Evolutionary conservation across 2,888 invertebrate species (phyloP).

Genomic region (Thysanoteuthis rhombus): DNA sequence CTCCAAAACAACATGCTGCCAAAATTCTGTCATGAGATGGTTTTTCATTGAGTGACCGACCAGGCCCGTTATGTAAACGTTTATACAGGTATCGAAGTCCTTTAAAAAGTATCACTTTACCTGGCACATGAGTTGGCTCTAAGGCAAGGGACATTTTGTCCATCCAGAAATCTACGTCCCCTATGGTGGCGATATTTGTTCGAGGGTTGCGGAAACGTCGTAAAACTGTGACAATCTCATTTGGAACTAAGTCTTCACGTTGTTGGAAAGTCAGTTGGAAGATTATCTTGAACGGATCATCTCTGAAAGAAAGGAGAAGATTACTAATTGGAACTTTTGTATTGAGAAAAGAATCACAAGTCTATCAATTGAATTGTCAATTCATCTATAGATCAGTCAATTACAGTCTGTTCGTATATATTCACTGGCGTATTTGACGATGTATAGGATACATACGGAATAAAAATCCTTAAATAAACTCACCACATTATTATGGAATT

Average conservation of each 20-base stretch:
- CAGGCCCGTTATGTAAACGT: no score
- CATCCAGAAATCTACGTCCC: background rate
- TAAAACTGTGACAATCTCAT: background rate
- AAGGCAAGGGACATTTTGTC: background rate
- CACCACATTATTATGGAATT: no score
- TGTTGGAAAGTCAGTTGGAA: background rate
- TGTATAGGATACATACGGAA: no score
- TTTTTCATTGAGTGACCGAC: no score
- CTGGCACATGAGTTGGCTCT: background rate
- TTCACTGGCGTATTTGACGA: no score
- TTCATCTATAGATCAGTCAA: background rate
- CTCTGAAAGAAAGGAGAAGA: background rate
- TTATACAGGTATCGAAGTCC: background rate
- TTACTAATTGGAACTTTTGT: background rate
- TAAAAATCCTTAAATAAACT: no score
- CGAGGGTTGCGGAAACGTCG: background rate
- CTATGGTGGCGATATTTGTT: background rate
- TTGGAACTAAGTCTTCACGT: background rate
- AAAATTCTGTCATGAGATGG: no score
- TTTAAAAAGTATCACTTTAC: background rate
- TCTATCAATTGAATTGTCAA: background rate
- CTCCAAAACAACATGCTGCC: no score
- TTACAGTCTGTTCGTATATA: no score
- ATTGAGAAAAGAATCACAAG: background rate
- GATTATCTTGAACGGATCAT: background rate